A percentile compares a stretch with the other conserved stretches of the same genome.
phyloP scores from a whole-genome alignment of 2,888 invertebrate genomes.

The Pyrrhopygopsis socrates region DNA sequence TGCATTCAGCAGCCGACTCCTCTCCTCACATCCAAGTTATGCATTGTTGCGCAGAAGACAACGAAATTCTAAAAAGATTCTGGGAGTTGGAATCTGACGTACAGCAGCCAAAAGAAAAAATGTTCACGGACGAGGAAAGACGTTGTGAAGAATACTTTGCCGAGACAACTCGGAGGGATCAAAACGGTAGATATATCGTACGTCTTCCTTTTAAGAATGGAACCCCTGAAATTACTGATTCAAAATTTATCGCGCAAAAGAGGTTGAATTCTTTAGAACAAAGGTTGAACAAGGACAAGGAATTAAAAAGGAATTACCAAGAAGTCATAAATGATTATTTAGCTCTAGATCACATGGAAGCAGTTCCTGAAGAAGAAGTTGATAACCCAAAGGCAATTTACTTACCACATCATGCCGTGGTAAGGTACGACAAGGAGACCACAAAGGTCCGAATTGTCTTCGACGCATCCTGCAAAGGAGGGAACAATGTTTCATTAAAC shows the following conservation, averaged over 20 bases:
- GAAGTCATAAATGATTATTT: constrained; percentile 5
- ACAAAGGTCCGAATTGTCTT: constrained; percentile 16
- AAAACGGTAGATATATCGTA: neutral
- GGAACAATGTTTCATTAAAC: constrained; percentile 78
- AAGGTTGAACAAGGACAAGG: neutral
- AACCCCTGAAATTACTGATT: constrained; percentile 10
- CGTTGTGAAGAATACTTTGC: constrained; percentile 20
- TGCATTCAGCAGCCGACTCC: neutral
- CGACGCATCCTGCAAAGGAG: too few species aligned
- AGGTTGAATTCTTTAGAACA: constrained; percentile 4
- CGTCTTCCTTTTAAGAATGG: constrained; percentile 26
- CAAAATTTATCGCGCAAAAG: constrained; percentile 1
- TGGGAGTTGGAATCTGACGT: too few species aligned
- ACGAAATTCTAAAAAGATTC: constrained; percentile 4
- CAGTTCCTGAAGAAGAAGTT: neutral
- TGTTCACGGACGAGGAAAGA: constrained; percentile 17
- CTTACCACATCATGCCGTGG: neutral
- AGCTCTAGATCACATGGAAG: neutral
- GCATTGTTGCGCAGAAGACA: constrained; percentile 23
- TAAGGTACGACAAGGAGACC: neutral
- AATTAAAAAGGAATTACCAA: neutral
- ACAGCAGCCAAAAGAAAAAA: neutral
- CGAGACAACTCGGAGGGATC: constrained; percentile 22
- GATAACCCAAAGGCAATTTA: neutral
- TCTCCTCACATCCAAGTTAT: constrained; percentile 21